These are phyloP conservation scores for Nipponacmea schrenckii DNA, from an alignment of 2,888 invertebrate genomes.

Conservation along the genomic window DNA sequence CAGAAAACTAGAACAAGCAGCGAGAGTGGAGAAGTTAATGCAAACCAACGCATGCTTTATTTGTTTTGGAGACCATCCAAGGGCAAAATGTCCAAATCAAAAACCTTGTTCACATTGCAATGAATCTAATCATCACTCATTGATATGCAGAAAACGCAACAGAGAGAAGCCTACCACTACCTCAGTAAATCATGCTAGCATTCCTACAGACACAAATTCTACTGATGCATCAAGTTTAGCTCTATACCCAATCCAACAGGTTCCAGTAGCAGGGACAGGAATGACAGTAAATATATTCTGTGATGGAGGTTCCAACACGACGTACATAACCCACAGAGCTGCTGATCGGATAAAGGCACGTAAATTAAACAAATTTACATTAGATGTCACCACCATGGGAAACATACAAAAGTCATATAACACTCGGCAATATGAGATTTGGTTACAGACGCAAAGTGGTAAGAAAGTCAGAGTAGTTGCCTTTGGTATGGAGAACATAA, in stretches of 20 bases:
- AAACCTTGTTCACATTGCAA: too few relatives aligned
- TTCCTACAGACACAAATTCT: too few relatives aligned
- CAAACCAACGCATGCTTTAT: too few relatives aligned
- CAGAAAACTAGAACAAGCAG: too few relatives aligned
- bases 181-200: too few relatives aligned
- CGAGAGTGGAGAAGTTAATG: too few relatives aligned
- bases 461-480: constrained; percentile 4
- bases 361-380: background rate
- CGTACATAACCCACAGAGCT: constrained; percentile 13
- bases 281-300: constrained; percentile 9
- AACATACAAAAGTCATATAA: constrained; percentile 14
- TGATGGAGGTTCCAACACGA: constrained; percentile 16
- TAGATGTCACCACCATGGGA: constrained; percentile 14
- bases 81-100: too few relatives aligned
- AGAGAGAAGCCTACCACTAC: too few relatives aligned
- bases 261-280: background rate
- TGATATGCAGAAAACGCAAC: too few relatives aligned
- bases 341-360: background rate
- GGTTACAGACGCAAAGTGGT: constrained; percentile 8
- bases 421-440: constrained; percentile 3
- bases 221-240: background rate
- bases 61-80: too few relatives aligned
- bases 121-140: too few relatives aligned
- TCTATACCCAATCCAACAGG: background rate
- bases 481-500: constrained; percentile 10